A percentile compares a stretch with the other conserved stretches of the same genome.
Evolutionary conservation across 64 coral and sea anemone species (phyloP).

Genomic region (Actinia tenebrosa): DNA sequence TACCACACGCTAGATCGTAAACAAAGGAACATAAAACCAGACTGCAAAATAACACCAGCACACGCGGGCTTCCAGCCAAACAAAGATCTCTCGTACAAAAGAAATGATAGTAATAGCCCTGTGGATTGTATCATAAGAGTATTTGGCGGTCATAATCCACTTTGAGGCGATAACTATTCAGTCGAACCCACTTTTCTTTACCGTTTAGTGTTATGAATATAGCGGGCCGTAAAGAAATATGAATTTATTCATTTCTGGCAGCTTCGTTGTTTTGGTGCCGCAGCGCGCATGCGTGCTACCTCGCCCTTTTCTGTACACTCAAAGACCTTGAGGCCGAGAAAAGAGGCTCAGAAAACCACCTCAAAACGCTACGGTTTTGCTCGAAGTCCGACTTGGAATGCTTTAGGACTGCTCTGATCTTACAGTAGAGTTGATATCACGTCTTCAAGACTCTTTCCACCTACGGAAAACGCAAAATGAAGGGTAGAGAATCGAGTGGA

Average conservation of each 20-base stretch:
- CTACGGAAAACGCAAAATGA: constrained; percentile 1
- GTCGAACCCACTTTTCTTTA: not conserved
- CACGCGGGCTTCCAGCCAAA: not conserved
- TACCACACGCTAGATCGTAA: not conserved
- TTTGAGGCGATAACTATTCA: constrained; percentile 1
- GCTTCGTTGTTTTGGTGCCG: constrained; percentile 27
- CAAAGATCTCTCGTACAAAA: not conserved
- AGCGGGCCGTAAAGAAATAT: constrained; percentile 10
- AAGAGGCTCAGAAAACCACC: not conserved
- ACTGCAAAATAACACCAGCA: not conserved
- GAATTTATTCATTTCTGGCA: constrained; percentile 31
- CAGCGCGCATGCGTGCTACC: constrained; percentile 33
- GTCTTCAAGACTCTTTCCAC: not conserved
- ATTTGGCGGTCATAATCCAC: not conserved
- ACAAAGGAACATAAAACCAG: not conserved
- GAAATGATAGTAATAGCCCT: not conserved
- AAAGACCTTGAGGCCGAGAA: constrained; percentile 14
- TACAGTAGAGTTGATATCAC: constrained; percentile 7
- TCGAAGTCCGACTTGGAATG: not conserved
- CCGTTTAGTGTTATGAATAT: not conserved
- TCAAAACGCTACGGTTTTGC: not conserved
- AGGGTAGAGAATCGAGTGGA: constrained; percentile 2
- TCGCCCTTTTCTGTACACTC: constrained; percentile 35
- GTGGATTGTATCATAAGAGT: not conserved
- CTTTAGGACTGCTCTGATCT: not conserved